Percentiles rank a stretch among this genome's conserved stretches.
Conservation (phyloP, 2,888 invertebrate genomes). For the Eupithecia subfuscata region DNA sequence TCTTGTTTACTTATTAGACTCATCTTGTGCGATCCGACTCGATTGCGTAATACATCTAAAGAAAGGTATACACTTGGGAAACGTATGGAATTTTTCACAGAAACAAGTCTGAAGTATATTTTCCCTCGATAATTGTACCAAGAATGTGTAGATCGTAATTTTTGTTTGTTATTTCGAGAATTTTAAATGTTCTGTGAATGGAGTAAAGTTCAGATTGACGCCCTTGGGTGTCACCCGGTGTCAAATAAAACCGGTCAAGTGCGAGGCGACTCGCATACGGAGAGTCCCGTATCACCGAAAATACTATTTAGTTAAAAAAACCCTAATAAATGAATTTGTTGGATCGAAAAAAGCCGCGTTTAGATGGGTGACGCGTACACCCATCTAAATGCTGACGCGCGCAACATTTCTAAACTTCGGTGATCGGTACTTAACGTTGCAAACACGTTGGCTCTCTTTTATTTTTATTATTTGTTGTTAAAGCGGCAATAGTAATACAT, state of each 20-base stretch:
- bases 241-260: not conserved
- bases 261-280: too few relatives aligned
- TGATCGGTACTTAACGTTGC: too few relatives aligned
- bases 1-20: conserved; percentile 42
- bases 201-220: not conserved
- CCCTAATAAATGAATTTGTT: too few relatives aligned
- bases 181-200: not conserved
- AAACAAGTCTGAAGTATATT: not conserved
- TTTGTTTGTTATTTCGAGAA: not conserved
- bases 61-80: conserved; percentile 6
- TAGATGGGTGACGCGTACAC: too few relatives aligned
- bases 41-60: conserved; percentile 17
- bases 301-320: too few relatives aligned
- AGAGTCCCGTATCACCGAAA: too few relatives aligned
- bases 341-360: too few relatives aligned
- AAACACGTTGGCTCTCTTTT: too few relatives aligned
- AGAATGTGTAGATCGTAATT: not conserved
- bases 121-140: not conserved
- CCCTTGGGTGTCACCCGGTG: not conserved
- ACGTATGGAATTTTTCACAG: not conserved
- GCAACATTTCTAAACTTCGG: too few relatives aligned
- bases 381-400: too few relatives aligned
- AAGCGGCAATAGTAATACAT: too few relatives aligned
- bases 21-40: conserved; percentile 23
- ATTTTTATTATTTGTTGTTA: too few relatives aligned